Evolutionary conservation across 2,888 invertebrate genomes (phyloP), one percentile per base, ranked within the genome.

Genomic region (Muschampia plurimacula): DNA sequence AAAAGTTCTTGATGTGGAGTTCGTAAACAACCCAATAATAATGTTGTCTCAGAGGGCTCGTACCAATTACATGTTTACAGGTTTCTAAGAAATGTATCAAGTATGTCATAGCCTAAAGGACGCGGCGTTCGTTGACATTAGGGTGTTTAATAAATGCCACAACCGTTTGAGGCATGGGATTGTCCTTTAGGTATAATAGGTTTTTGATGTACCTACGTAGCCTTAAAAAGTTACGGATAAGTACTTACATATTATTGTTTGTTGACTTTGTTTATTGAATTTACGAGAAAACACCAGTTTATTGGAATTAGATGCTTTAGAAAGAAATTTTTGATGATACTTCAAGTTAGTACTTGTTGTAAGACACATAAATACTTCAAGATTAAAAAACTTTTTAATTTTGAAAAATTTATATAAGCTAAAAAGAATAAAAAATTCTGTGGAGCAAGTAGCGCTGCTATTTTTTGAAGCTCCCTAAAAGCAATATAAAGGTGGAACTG

Each of bases 1-100:
- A 81, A 77, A 81, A 79, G 77, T 80, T 79, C 69, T 68, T 32
- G 68, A 68, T 68, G 64, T 74, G 69, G 73, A 72, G 64, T 72
- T 59, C 57, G 44, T 68, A 72, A 72, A 74, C 67, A 74, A 75
- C 64, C 74, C 69, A 57, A 74, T 76, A 73, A 75, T 67, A 22
- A 68, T 60, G 59, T 68, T 68, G 44, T 68, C 32, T 79, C 81
- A 32, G 46, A 44, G 44, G n/a, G 5, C 59, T 68, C 44, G 13
- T 55, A 7, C 41, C 67, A 67, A 67, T 67, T 67, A 67, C 22
- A 67, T 57, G 57, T 57, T 57, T 67, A 67, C 39, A 15, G 41
- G 55, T 55, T 55, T 22, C 55, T 55, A 15, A 15, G 52, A 52
- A 52, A 52, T 10, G 10, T 52, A 15, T 52, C 52, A 52, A 15